Evolutionary conservation across 1,140 invertebrate genomes (phyloP).

Genomic region (Pinna nobilis): DNA sequence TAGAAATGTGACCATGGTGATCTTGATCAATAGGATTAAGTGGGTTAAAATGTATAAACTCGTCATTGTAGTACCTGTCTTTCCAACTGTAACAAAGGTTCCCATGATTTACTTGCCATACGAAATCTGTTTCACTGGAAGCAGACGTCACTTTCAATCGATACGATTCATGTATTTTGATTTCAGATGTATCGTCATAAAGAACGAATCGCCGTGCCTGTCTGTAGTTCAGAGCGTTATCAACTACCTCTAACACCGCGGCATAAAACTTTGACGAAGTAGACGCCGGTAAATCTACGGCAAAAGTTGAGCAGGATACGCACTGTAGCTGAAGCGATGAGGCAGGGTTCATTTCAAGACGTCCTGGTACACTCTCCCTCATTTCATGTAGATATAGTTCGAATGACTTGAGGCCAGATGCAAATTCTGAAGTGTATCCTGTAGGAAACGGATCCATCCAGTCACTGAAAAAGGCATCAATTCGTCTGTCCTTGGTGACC

Average conservation of each 20-base stretch:
- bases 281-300: neutral
- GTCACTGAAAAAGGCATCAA: slow-evolving; percentile 3
- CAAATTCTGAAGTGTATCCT: neutral
- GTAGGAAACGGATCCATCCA: slow-evolving; percentile 15
- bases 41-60: slow-evolving; percentile 23
- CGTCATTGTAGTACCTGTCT: slow-evolving; percentile 43
- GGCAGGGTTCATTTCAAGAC: neutral
- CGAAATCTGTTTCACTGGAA: slow-evolving; percentile 6
- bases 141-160: slow-evolving; percentile 24
- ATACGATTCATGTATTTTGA: slow-evolving; percentile 6
- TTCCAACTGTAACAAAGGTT: slow-evolving; percentile 42
- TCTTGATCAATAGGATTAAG: slow-evolving; percentile 15
- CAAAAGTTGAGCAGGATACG: neutral
- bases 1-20: neutral
- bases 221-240: slow-evolving; percentile 36
- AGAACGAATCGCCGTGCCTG: slow-evolving; percentile 42
- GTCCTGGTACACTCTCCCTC: slow-evolving; percentile 12
- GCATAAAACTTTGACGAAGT: slow-evolving; percentile 29
- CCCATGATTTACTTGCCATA: slow-evolving; percentile 47
- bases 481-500: slow-evolving; percentile 6
- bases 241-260: slow-evolving; percentile 40
- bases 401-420: slow-evolving; percentile 30
- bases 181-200: slow-evolving; percentile 38
- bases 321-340: neutral
- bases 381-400: slow-evolving; percentile 34